Percentiles rank a stretch among this genome's conserved stretches.
Conservation (phyloP, 1,140 invertebrate genomes). For the Monomorium pharaonis region DNA sequence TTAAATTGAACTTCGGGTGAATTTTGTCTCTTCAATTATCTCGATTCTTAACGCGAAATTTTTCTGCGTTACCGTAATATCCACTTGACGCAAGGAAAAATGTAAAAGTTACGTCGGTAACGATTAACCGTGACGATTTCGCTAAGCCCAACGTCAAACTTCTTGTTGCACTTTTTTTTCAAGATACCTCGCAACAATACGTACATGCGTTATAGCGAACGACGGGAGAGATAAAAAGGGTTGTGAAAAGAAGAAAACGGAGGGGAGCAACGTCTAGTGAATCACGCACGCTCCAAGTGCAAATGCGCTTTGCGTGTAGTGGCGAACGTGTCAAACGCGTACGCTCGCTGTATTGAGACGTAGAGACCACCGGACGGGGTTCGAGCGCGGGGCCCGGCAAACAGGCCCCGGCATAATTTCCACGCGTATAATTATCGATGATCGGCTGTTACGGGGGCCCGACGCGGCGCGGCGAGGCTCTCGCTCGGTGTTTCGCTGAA, state of each 20-base stretch:
- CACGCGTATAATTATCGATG: slow-evolving; percentile 72
- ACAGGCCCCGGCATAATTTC: slow-evolving; percentile 64
- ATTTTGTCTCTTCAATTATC: background rate
- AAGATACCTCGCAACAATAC: background rate
- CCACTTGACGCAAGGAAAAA: background rate
- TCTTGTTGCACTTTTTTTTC: background rate
- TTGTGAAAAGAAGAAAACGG: background rate
- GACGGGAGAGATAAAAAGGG: background rate
- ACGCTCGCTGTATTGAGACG: slow-evolving; percentile 64
- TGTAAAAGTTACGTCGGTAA: background rate
- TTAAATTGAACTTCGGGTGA: background rate
- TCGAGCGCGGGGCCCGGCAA: slow-evolving; percentile 11
- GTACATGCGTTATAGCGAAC: background rate
- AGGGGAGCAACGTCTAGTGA: slow-evolving; percentile 5
- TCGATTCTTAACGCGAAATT: background rate
- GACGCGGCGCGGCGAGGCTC: background rate
- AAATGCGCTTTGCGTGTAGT: slow-evolving; percentile 52
- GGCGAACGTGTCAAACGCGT: slow-evolving; percentile 44
- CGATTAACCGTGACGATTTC: background rate
- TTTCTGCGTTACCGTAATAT: background rate
- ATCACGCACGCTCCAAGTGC: slow-evolving; percentile 45
- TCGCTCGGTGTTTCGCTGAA: slow-evolving; percentile 33
- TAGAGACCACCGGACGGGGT: slow-evolving; percentile 71
- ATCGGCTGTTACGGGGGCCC: slow-evolving; percentile 57
- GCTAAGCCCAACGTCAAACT: background rate